Percentiles rank a stretch among this genome's conserved stretches.
These are phyloP conservation scores for Anas acuta DNA, from an alignment of 2,797 vertebrate species.

Conservation along the genomic window DNA sequence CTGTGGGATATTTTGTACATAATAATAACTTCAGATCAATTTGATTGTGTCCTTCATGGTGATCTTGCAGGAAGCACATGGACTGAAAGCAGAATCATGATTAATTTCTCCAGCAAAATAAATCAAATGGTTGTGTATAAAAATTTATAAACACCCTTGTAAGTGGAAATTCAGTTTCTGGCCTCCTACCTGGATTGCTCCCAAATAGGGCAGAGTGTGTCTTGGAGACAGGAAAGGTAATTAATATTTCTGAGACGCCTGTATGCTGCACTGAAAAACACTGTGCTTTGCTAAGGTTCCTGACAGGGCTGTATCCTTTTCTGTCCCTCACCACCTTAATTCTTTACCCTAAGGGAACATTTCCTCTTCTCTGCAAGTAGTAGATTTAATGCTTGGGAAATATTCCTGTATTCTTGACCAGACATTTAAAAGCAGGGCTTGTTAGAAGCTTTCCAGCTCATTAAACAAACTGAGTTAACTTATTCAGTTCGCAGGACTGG, in stretches of 20 bases:
- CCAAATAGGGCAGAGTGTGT: conserved; percentile 35
- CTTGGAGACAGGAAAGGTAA: conserved; percentile 7
- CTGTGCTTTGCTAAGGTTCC: not conserved
- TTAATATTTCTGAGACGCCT: conserved; percentile 14
- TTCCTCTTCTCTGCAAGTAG: not conserved
- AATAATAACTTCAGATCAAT: not conserved
- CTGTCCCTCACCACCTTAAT: not conserved
- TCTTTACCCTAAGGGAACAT: not conserved
- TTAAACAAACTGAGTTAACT: conserved; percentile 49
- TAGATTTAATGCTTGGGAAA: conserved; percentile 1
- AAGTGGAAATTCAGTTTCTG: not conserved
- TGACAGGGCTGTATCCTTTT: not conserved
- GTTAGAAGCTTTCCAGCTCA: conserved; percentile 46
- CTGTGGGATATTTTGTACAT: not conserved
- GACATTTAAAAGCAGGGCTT: not conserved
- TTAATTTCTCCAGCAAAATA: not conserved
- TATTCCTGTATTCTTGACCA: not conserved
- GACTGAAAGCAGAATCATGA: not conserved
- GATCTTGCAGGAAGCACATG: not conserved
- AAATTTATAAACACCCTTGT: not conserved
- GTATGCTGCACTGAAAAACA: not conserved
- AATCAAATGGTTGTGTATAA: not conserved
- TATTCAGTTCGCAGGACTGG: conserved; percentile 21
- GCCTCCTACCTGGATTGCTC: not conserved
- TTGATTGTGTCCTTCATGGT: not conserved